phyloP scores from a whole-genome alignment of 23 tunicate species.

The Trididemnum miniatum region DNA sequence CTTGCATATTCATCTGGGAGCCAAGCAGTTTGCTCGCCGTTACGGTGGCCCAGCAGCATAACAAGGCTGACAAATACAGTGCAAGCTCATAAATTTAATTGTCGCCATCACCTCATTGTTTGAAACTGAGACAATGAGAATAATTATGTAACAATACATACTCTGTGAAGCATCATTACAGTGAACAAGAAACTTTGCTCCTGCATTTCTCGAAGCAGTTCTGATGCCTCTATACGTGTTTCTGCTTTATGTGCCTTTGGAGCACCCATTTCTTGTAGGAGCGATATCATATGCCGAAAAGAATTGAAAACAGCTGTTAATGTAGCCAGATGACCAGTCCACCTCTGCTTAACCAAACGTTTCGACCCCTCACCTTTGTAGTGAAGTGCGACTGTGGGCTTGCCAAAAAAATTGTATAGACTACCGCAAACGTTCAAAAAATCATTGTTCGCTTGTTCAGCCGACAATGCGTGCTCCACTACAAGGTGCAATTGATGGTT shows the following conservation, averaged over 20 bases:
- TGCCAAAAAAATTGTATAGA: not conserved
- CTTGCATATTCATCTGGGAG: not conserved
- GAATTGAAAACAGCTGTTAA: constrained; percentile 10
- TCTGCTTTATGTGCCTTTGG: constrained; percentile 20
- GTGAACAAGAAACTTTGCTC: constrained; percentile 10
- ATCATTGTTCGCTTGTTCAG: constrained; percentile 12
- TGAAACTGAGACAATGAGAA: not conserved
- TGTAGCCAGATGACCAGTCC: constrained; percentile 19
- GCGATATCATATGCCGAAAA: constrained; percentile 20
- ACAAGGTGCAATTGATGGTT: constrained; percentile 19
- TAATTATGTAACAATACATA: not conserved
- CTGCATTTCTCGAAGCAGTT: not conserved
- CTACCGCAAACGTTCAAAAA: constrained; percentile 1
- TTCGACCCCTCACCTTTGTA: constrained; percentile 11
- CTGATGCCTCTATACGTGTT: constrained; percentile 4
- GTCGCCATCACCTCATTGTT: not conserved
- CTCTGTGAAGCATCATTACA: constrained; percentile 11
- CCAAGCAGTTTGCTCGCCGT: constrained; percentile 2
- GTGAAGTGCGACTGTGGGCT: constrained; percentile 8
- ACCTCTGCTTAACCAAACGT: not conserved
- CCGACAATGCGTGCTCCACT: constrained; percentile 4
- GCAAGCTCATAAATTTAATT: not conserved
- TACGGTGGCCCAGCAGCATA: not conserved
- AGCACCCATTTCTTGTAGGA: not conserved
- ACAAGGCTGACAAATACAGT: not conserved